Evolutionary conservation across 2,888 invertebrate species (phyloP), one percentile per base, ranked within the genome.

Genomic region (Drosophila borborema): DNA sequence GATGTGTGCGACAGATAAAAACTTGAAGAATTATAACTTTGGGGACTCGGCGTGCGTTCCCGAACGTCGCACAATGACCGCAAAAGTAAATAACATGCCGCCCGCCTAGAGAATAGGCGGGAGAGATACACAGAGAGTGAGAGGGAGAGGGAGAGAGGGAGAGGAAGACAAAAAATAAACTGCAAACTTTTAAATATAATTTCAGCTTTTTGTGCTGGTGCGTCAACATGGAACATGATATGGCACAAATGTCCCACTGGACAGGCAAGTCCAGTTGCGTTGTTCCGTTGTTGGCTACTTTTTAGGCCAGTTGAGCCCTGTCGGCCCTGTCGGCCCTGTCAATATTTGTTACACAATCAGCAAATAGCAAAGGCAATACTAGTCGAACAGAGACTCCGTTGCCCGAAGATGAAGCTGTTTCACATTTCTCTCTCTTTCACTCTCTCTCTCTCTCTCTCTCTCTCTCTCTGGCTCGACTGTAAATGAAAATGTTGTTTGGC

Each of bases 1-100:
- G 51, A 41, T 48, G 45, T 53, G 66, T 76, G 71, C 18, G 71
- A 48, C 59, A 82, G 88, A 86, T 89, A 86, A 89, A 72, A 86
- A 86, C 88, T 86, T 89, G 77, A 89, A 86, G 89, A 86, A 86
- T 86, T 86, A 86, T 86, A 86, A 89, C 85, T 89, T 86, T 89
- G 80, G 85, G 85, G 88, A 89, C 72, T 78, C 3, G 49, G 81
- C 81, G 67, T 72, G 74, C 72, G 77, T 58, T 77, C 65, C 74
- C 59, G 69, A 74, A 65, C 54, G 64, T 63, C 64, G 74, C 68
- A 89, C 85, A 87, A 87, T 89, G 89, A 86, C 85, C 85, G 84
- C 85, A 86, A 89, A 86, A 86, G 85, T 89, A 86, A 86, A 86
- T 86, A 86, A 80, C 74, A 69, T 86, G 74, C 62, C 72, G 60